These are phyloP conservation scores for Chamaea fasciata DNA, from an alignment of 2,113 vertebrate genomes.

Conservation along the genomic window DNA sequence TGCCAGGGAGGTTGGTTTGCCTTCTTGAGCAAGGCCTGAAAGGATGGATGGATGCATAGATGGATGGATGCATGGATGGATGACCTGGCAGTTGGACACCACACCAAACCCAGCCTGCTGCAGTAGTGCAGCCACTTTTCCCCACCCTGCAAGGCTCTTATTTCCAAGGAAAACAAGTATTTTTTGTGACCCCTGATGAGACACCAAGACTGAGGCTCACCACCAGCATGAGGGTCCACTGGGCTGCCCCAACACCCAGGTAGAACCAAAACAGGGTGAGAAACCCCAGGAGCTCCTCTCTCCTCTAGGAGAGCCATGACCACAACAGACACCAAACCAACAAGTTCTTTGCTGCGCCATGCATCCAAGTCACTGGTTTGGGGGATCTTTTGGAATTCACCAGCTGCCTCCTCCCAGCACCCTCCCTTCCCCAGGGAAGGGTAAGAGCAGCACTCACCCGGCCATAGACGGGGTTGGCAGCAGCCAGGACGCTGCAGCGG, in stretches of 20 bases:
- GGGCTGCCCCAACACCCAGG: neutral
- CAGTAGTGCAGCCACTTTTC: neutral
- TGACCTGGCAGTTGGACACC: neutral
- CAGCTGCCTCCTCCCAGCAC: neutral
- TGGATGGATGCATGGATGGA: neutral
- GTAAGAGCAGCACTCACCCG: slow-evolving; percentile 70
- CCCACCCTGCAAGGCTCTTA: neutral
- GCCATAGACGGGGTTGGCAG: slow-evolving; percentile 94
- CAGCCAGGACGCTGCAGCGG: slow-evolving; percentile 93
- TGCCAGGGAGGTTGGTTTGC: neutral
- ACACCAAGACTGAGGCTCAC: neutral
- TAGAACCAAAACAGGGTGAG: neutral
- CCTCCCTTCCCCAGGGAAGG: too few species aligned
- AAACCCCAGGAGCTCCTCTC: neutral
- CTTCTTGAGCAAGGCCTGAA: neutral
- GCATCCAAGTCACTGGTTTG: neutral
- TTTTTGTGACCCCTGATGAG: neutral
- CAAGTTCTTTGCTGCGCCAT: rapidly evolving
- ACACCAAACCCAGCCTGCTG: neutral
- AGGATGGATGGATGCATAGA: neutral
- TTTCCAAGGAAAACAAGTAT: neutral
- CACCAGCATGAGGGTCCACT: neutral
- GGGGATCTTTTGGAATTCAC: neutral
- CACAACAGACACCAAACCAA: neutral
- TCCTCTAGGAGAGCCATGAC: rapidly evolving